Percentiles rank a stretch among this genome's conserved stretches.
phyloP scores from a whole-genome alignment of 2,797 vertebrate species.

The Erethizon dorsatum region DNA sequence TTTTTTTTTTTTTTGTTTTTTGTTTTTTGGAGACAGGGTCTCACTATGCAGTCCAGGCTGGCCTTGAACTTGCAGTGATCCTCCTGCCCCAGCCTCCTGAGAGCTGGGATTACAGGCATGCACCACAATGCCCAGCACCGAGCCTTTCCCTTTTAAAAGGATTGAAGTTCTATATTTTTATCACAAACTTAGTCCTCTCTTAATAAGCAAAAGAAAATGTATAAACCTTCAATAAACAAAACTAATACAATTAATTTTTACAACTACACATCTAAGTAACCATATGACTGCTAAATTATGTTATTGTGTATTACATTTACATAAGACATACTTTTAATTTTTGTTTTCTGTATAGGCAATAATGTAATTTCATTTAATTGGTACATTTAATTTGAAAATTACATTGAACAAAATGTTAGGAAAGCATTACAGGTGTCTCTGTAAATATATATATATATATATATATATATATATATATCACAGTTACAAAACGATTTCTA shows the following conservation, averaged over 20 bases:
- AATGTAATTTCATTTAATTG: constrained; percentile 59
- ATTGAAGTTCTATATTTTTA: constrained; percentile 14
- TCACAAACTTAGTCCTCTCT: neutral
- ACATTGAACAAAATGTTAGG: constrained; percentile 21
- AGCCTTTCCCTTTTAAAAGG: constrained; percentile 29
- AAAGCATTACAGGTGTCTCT: neutral
- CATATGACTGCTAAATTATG: neutral
- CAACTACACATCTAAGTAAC: neutral
- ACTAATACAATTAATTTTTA: neutral
- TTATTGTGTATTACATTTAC: neutral
- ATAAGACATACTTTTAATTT: neutral
- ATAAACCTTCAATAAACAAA: neutral
- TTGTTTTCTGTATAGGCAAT: constrained; percentile 5
- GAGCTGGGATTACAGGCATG: too few species aligned
- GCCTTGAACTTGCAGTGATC: too few species aligned
- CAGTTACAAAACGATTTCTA: constrained; percentile 25
- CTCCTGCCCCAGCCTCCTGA: too few species aligned
- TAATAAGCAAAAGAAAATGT: neutral
- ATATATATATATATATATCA: neutral
- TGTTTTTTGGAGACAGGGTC: too few species aligned
- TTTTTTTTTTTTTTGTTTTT: too few species aligned
- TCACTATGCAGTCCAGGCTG: too few species aligned
- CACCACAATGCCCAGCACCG: too few species aligned
- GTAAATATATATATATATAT: neutral
- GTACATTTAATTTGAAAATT: constrained; percentile 33